A percentile compares a stretch with the other conserved stretches of the same genome.
Evolutionary conservation across 2,797 vertebrate species (phyloP).

Genomic region (Gymnopithys bicolor): DNA sequence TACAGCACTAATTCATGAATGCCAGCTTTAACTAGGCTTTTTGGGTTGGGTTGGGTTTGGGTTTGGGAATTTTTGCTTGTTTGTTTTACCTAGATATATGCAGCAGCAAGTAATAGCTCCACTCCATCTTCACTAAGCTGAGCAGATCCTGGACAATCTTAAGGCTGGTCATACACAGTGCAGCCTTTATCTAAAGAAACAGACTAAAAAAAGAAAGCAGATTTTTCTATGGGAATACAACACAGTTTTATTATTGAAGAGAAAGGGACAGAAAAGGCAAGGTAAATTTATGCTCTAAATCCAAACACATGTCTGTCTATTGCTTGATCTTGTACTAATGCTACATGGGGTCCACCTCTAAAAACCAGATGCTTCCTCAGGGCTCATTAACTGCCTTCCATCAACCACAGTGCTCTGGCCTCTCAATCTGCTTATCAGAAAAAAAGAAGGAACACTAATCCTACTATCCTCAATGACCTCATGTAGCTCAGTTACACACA

Average conservation of each 20-base stretch:
- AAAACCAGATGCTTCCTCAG: neutral
- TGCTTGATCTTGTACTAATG: neutral
- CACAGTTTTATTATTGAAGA: neutral
- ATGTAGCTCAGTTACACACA: neutral
- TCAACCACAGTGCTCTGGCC: neutral
- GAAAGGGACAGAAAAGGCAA: neutral
- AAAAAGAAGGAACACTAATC: neutral
- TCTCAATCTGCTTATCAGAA: neutral
- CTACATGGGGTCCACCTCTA: neutral
- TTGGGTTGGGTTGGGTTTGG: fast-evolving
- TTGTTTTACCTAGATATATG: neutral
- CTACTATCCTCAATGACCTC: neutral
- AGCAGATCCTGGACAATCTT: neutral
- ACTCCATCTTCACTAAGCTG: neutral
- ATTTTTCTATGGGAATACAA: neutral
- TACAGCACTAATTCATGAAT: neutral
- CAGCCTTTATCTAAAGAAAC: neutral
- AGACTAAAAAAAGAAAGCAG: neutral
- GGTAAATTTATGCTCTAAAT: neutral
- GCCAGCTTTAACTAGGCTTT: neutral
- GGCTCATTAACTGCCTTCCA: neutral
- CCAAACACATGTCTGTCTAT: neutral
- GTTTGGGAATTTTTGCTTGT: neutral
- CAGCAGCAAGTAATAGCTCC: neutral
- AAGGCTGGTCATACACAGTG: neutral